Conservation (phyloP, 2,888 invertebrate species). For the Synanthedon myopaeformis region DNA sequence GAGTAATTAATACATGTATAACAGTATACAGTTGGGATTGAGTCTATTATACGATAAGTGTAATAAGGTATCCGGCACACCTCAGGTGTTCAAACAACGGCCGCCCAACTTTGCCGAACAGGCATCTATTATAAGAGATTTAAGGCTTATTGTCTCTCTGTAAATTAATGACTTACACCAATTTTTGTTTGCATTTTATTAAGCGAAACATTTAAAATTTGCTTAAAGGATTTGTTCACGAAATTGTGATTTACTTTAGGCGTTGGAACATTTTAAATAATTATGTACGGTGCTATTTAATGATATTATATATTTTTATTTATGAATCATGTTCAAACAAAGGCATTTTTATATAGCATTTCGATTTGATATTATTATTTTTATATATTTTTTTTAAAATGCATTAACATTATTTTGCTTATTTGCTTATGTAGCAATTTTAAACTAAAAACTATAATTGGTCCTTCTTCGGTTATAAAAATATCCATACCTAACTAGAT, state of each 20-base stretch:
- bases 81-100: conserved; percentile 32
- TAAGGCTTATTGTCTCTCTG: conserved; percentile 37
- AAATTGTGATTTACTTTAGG: conserved; percentile 6
- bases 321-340: background rate
- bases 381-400: too few relatives aligned
- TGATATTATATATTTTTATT: background rate
- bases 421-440: too few relatives aligned
- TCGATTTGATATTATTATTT: too few relatives aligned
- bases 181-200: conserved; percentile 43
- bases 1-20: background rate
- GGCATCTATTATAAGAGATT: conserved; percentile 38
- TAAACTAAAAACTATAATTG: too few relatives aligned
- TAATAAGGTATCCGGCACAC: background rate
- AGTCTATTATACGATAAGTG: background rate
- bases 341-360: too few relatives aligned
- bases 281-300: conserved; percentile 1
- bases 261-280: conserved; percentile 4
- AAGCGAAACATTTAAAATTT: conserved; percentile 30
- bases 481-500: too few relatives aligned
- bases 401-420: too few relatives aligned
- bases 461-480: too few relatives aligned
- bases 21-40: background rate
- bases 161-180: conserved; percentile 42
- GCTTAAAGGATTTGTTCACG: conserved; percentile 16
- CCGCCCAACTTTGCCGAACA: conserved; percentile 30